Conservation (phyloP, 2,113 vertebrate species). For the Trematomus loennbergii region DNA sequence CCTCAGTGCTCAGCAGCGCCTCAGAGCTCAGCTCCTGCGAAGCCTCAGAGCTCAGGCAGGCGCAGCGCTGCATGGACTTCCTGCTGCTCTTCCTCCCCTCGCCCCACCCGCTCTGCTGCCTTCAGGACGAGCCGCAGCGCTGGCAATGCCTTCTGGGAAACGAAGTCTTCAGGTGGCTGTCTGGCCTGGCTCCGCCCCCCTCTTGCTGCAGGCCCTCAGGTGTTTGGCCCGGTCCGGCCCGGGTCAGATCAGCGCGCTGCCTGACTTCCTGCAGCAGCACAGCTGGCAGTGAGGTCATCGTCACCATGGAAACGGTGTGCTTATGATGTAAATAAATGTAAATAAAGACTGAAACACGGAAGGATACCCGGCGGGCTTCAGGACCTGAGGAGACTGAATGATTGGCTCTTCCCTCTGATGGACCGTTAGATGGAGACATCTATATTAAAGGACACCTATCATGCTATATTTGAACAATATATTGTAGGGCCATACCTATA, state of each 20-base stretch:
- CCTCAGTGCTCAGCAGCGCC: no score
- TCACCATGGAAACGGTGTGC: background rate
- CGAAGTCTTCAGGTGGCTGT: slow-evolving; percentile 87
- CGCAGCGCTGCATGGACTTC: slow-evolving; percentile 88
- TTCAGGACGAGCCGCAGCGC: slow-evolving; percentile 81
- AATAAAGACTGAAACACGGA: slow-evolving; percentile 19
- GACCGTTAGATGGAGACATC: no score
- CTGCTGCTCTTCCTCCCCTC: slow-evolving; percentile 89
- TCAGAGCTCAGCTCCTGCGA: slow-evolving; percentile 61
- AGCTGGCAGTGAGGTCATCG: slow-evolving; percentile 57
- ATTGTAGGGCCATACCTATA: no score
- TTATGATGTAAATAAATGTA: slow-evolving; percentile 6
- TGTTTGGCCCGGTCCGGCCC: slow-evolving; percentile 88
- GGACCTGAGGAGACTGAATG: background rate
- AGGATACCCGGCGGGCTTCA: background rate
- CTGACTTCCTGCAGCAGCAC: slow-evolving; percentile 89
- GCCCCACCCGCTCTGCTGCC: background rate
- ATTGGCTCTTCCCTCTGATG: no score
- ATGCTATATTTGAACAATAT: no score
- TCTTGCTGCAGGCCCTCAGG: slow-evolving; percentile 90
- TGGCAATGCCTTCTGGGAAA: slow-evolving; percentile 90
- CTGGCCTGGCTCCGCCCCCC: slow-evolving; percentile 85
- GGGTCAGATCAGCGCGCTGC: slow-evolving; percentile 86
- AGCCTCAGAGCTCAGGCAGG: slow-evolving; percentile 57
- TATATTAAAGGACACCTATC: no score